Conservation (phyloP, 2,797 vertebrate species). For the Sebastes matsubarae region DNA sequence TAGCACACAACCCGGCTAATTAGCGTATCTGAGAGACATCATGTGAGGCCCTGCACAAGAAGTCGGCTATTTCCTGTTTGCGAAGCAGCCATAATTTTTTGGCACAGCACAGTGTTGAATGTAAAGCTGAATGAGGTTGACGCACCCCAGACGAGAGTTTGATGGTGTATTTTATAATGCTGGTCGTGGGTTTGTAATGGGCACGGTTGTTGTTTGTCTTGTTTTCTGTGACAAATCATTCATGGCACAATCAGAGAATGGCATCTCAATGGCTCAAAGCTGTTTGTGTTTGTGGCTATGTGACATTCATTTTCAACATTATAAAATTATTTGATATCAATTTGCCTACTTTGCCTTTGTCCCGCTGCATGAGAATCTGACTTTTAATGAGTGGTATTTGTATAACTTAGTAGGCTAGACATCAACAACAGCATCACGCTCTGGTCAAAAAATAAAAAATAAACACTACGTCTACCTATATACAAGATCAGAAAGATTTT, state of each 20-base stretch:
- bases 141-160: neutral
- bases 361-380: neutral
- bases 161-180: slow-evolving; percentile 24
- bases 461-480: no score
- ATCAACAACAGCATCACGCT: no score
- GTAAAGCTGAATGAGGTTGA: slow-evolving; percentile 52
- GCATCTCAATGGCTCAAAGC: slow-evolving; percentile 59
- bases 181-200: slow-evolving; percentile 47
- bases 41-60: slow-evolving; percentile 13
- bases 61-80: slow-evolving; percentile 25
- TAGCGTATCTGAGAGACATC: slow-evolving; percentile 10
- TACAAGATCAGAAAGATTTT: no score
- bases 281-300: slow-evolving; percentile 71
- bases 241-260: slow-evolving; percentile 69
- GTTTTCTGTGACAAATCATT: slow-evolving; percentile 68
- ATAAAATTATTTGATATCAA: slow-evolving; percentile 69
- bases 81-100: slow-evolving; percentile 37
- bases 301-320: slow-evolving; percentile 65
- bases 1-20: slow-evolving; percentile 14
- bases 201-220: slow-evolving; percentile 54
- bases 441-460: neutral
- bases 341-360: slow-evolving; percentile 21
- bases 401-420: neutral
- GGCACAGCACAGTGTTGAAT: slow-evolving; percentile 68
- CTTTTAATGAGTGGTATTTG: neutral